These are phyloP conservation scores for Tapirus indicus DNA, from an alignment of 2,797 vertebrate genomes.

Conservation along the genomic window DNA sequence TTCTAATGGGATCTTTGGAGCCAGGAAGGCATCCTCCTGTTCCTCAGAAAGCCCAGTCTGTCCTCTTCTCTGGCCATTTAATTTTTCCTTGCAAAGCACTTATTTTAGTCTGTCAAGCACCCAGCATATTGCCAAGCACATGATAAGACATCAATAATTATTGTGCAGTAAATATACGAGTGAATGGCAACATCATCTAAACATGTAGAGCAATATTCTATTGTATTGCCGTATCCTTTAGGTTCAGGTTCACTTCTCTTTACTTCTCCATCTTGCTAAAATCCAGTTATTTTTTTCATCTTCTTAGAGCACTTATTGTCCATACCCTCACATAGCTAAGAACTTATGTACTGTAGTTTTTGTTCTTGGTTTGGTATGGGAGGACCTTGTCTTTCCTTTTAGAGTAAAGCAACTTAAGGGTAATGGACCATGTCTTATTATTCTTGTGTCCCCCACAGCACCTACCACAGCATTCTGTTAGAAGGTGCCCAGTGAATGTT, in stretches of 20 bases:
- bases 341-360: neutral
- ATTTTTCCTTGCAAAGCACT: constrained; percentile 1
- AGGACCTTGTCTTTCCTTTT: neutral
- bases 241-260: neutral
- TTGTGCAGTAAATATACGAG: neutral
- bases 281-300: neutral
- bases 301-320: neutral
- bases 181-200: neutral
- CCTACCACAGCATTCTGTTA: neutral
- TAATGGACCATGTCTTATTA: neutral
- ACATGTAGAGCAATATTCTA: neutral
- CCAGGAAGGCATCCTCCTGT: constrained; percentile 21
- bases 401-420: neutral
- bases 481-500: neutral
- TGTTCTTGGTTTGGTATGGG: neutral
- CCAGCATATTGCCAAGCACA: neutral
- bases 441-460: neutral
- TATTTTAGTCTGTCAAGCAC: neutral
- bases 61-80: neutral
- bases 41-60: neutral
- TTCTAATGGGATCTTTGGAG: constrained; percentile 44
- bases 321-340: neutral
- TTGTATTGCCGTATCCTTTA: neutral
- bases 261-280: neutral
- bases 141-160: neutral